A percentile compares a stretch with the other conserved stretches of the same genome.
These are phyloP conservation scores for Sebastiscus tertius DNA, from an alignment of 2,797 vertebrate species.

Conservation along the genomic window DNA sequence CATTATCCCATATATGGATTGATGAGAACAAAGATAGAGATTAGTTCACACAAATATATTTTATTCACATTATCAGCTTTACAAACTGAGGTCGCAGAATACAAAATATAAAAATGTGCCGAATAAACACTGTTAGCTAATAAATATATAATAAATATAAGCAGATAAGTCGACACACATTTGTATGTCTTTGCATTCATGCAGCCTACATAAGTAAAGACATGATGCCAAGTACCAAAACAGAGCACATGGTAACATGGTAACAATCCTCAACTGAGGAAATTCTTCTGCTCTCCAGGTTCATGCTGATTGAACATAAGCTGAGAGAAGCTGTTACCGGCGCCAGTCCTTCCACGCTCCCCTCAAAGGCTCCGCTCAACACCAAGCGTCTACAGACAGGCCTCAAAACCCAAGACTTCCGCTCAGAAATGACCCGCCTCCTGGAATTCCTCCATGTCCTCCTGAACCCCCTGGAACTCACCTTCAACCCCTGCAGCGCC, in stretches of 20 bases:
- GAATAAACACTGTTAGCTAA: not conserved
- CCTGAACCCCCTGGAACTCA: constrained; percentile 78
- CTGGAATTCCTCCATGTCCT: constrained; percentile 71
- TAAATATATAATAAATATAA: not conserved
- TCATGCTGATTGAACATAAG: constrained; percentile 63
- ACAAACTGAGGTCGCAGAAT: not conserved
- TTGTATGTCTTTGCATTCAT: not conserved
- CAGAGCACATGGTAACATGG: not conserved
- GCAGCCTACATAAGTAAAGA: not conserved
- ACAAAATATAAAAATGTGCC: not conserved
- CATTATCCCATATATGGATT: not conserved
- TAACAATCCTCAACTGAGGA: not conserved
- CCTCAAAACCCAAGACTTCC: constrained; percentile 75
- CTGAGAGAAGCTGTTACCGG: constrained; percentile 54
- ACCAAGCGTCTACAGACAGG: constrained; percentile 60
- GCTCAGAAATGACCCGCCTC: constrained; percentile 66
- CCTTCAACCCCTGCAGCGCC: constrained; percentile 70
- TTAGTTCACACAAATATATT: not conserved
- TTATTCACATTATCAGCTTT: not conserved
- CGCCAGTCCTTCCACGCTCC: constrained; percentile 30
- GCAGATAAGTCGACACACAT: not conserved
- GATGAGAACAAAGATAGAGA: not conserved
- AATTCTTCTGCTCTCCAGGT: constrained; percentile 54
- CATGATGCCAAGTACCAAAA: not conserved
- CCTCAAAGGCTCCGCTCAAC: constrained; percentile 51